Evolutionary conservation across 2,888 invertebrate species (phyloP), one percentile per base, ranked within the genome.

Genomic region (Eristalinus aeneus): DNA sequence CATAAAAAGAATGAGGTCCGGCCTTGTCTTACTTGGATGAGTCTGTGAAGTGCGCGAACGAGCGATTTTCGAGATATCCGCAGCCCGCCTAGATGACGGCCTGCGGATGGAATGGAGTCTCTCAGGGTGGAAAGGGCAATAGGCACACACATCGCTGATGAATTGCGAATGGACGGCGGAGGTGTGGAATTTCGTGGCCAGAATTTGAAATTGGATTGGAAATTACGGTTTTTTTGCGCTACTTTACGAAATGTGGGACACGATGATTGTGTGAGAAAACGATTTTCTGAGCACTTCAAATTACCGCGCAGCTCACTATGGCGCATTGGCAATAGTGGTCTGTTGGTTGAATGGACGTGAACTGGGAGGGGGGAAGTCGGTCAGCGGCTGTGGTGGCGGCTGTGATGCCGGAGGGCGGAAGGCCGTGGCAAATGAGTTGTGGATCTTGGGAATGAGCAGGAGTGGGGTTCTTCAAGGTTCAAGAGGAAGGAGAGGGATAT

Each of bases 21-120:
- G 82, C 82, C 82, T 86, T 86, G 86, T 86, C 71, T 77, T 77
- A 86, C 73, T 71, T 82, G 82, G 86, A 71, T 86, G 77, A 65
- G 71, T 82, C 74, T 64, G 54, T 68, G 58, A 86, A 86, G 74
- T 71, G 82, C 68, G 85, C 61, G 34, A 73, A 68, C 60, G 60
- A 86, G 36, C 73, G 61, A 86, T 85, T 85, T 85, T 77, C 64
- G 53, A 85, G 73, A 76, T 80, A n/a, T n/a, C 1, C 46, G 46
- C 46, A 8, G 56, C 23, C 31, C 32, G 56, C 56, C 23, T 56
- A 22, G 56, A 56, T 22, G 23, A 23, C 23, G 56, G 56, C 56
- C 16, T 46, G 46, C 12, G 11, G 23, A 56, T 56, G 23, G 39
- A 39, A 39, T 6, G 56, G 56, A 22, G 22, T 56, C 56, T 56